phyloP scores from a whole-genome alignment of 64 coral and sea anemone species.

The Montipora efflorescens region DNA sequence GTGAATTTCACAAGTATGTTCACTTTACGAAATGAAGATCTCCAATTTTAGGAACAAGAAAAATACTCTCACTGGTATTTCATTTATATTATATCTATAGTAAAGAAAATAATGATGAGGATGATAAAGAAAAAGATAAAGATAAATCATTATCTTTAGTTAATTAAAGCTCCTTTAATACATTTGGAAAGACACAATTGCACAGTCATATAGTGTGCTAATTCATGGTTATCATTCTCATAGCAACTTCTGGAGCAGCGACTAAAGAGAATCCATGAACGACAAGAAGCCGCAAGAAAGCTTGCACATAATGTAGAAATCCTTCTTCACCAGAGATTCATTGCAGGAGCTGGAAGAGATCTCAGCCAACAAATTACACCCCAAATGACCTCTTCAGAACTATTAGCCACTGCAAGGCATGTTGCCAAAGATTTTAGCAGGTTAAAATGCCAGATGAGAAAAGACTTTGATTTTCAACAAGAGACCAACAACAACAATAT shows the following conservation, averaged over 20 bases:
- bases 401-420: conserved; percentile 58
- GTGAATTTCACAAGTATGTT: too few relatives aligned
- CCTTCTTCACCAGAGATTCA: conserved; percentile 60
- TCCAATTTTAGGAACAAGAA: too few relatives aligned
- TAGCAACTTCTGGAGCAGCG: conserved; percentile 66
- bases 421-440: conserved; percentile 60
- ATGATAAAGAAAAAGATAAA: too few relatives aligned
- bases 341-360: neutral
- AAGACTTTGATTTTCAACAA: conserved; percentile 66
- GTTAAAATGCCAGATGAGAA: conserved; percentile 54
- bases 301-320: conserved; percentile 76
- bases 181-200: too few relatives aligned
- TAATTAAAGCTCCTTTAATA: too few relatives aligned
- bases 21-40: too few relatives aligned
- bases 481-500: conserved; percentile 41
- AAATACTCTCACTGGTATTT: too few relatives aligned
- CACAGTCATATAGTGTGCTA: too few relatives aligned
- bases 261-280: conserved; percentile 70
- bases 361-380: neutral
- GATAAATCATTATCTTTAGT: too few relatives aligned
- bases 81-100: too few relatives aligned
- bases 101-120: too few relatives aligned
- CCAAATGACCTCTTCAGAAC: conserved; percentile 43
- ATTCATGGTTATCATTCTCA: neutral
- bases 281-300: conserved; percentile 76